Evolutionary conservation across 2,113 vertebrate species (phyloP).

Genomic region (Cinclus mexicanus): DNA sequence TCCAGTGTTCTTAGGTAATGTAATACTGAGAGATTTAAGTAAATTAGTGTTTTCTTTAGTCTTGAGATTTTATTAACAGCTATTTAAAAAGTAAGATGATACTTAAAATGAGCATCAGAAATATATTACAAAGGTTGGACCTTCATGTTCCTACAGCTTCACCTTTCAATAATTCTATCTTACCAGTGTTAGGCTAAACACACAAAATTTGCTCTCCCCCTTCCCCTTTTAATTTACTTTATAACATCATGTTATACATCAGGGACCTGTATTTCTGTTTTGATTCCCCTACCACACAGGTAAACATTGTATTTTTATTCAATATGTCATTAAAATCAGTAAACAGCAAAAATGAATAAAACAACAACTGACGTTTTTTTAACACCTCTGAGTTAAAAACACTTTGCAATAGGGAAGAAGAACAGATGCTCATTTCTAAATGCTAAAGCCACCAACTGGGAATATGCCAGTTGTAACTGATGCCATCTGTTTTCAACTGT

Average conservation of each 20-base stretch:
- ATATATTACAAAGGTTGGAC: not conserved
- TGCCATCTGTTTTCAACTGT: conserved; percentile 83
- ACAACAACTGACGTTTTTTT: conserved; percentile 77
- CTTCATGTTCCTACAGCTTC: not conserved
- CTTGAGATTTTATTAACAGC: not conserved
- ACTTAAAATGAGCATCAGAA: not conserved
- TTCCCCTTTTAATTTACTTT: not conserved
- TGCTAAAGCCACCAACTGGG: conserved; percentile 80
- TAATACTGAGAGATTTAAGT: not conserved
- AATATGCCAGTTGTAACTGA: conserved; percentile 79
- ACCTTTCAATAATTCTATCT: not conserved
- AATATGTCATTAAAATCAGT: conserved; percentile 72
- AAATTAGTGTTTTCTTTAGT: not conserved
- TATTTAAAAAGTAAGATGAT: not conserved
- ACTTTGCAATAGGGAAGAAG: conserved; percentile 70
- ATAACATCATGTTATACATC: conserved; percentile 12
- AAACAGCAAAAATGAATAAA: conserved; percentile 79
- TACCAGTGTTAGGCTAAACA: not conserved
- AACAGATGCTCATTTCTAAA: conserved; percentile 84
- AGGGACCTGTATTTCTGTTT: conserved; percentile 66
- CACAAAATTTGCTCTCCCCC: not conserved
- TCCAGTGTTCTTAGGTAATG: not conserved
- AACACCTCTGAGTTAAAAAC: conserved; percentile 77
- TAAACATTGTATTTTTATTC: conserved; percentile 75
- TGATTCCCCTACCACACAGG: conserved; percentile 63